Base-by-base conservation (phyloP, 2,888 invertebrate species). In the Flexamia atlantica region DNA sequence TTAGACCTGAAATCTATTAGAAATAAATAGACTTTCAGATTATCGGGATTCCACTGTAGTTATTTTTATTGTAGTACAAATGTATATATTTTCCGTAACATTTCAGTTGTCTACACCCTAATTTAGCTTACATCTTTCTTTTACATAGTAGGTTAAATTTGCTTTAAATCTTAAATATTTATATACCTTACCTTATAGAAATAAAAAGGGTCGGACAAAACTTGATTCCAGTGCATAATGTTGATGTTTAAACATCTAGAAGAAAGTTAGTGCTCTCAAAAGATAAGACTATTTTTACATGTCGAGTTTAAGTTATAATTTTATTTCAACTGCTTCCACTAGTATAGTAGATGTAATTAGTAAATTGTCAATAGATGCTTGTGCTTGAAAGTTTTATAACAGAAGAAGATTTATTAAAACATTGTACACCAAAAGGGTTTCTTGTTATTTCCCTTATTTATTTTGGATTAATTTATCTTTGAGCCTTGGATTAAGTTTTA, bases 311-410 rank as follows among this genome's bases (percentile, higher is more conserved):
- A 53, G 23, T 64, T 64, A 17, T 64, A 9, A 28, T 28, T 64
- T 30, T 57, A 3, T 57, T 57, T 57, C 23, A 64, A 64, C 14
- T 3, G 64, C 64, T 64, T 64, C 64, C 64, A 64, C 25, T 64
- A 64, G 64, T 28, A 10, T 64, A 28, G 30, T 64, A 64, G 64
- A 17, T 53, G 53, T 64, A 64, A 72, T 25, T 72, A 68, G 42
- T 72, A 32, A 28, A 79, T 32, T 79, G 57, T 79, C 57, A 64
- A 64, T 28, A 79, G 50, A 79, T 79, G 79, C 79, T 79, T 79
- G 79, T 79, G 79, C 79, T 79, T 79, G 79, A n/a, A 79, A 79
- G 57, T 79, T 79, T 79, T 79, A 79, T 79, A 79, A 79, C 32
- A 50, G 79, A 57, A 53, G 50, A 53, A 53, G 50, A 53, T 57